Percentiles rank a stretch among this genome's conserved stretches.
Evolutionary conservation across 2,888 invertebrate genomes (phyloP).

Genomic region (Pilophorus perplexus): DNA sequence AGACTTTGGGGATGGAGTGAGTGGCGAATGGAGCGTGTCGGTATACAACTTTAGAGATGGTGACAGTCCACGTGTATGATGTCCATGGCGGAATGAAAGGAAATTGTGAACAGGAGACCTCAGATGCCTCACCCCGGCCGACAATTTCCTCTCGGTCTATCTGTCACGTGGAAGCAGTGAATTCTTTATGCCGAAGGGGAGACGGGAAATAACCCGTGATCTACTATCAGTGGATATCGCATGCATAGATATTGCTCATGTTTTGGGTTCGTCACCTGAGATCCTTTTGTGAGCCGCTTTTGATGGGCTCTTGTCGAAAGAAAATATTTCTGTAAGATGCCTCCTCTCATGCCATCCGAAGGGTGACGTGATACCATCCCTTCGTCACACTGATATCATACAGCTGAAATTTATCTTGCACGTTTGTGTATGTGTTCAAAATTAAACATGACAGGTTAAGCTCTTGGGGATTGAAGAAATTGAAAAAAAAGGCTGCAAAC

Average conservation of each 20-base stretch:
- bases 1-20: not conserved
- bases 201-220: constrained; percentile 29
- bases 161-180: constrained; percentile 28
- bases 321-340: too few relatives aligned
- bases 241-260: constrained; percentile 35
- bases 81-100: not conserved
- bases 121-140: not conserved
- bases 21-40: not conserved
- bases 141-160: constrained; percentile 2
- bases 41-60: not conserved
- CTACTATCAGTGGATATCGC: constrained; percentile 25
- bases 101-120: not conserved
- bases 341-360: too few relatives aligned
- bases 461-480: too few relatives aligned
- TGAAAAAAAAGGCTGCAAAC: too few relatives aligned
- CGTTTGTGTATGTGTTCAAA: too few relatives aligned
- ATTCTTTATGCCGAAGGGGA: constrained; percentile 5
- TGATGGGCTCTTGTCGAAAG: too few relatives aligned
- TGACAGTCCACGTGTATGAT: not conserved
- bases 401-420: too few relatives aligned
- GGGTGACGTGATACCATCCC: too few relatives aligned
- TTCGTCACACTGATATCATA: too few relatives aligned
- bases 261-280: constrained; percentile 22
- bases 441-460: too few relatives aligned
- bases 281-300: constrained; percentile 18